Conservation (phyloP, 2,888 invertebrate genomes). For the Omphaloscelis lunosa region DNA sequence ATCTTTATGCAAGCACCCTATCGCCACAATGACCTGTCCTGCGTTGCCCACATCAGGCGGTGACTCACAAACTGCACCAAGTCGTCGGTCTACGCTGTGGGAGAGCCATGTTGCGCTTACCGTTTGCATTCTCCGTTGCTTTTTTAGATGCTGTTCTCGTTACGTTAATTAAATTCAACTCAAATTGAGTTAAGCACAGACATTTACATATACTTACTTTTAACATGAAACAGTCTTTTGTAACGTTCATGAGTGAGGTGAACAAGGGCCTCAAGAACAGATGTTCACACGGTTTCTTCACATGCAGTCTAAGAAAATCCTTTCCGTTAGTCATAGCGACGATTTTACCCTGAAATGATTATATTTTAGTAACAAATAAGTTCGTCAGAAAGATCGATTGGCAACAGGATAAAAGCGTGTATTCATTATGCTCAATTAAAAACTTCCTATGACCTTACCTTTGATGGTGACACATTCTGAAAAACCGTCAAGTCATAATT, state of each 20-base stretch:
- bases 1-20: neutral
- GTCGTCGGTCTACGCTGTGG: neutral
- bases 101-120: no score
- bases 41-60: no score
- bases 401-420: neutral
- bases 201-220: constrained; percentile 26
- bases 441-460: constrained; percentile 59
- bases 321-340: constrained; percentile 75
- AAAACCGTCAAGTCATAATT: constrained; percentile 60
- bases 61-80: neutral
- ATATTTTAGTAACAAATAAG: constrained; percentile 11
- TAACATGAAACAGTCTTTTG: constrained; percentile 74
- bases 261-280: constrained; percentile 80
- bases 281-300: constrained; percentile 83
- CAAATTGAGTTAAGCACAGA: no score
- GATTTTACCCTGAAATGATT: constrained; percentile 78
- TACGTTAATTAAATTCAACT: neutral
- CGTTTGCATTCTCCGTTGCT: neutral
- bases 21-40: no score
- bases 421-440: neutral
- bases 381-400: neutral
- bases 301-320: constrained; percentile 78
- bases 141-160: neutral
- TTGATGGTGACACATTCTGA: constrained; percentile 67
- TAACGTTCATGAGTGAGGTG: constrained; percentile 73